Base-by-base conservation (phyloP, 1,140 invertebrate species). In the Wiebesia pumilae region DNA sequence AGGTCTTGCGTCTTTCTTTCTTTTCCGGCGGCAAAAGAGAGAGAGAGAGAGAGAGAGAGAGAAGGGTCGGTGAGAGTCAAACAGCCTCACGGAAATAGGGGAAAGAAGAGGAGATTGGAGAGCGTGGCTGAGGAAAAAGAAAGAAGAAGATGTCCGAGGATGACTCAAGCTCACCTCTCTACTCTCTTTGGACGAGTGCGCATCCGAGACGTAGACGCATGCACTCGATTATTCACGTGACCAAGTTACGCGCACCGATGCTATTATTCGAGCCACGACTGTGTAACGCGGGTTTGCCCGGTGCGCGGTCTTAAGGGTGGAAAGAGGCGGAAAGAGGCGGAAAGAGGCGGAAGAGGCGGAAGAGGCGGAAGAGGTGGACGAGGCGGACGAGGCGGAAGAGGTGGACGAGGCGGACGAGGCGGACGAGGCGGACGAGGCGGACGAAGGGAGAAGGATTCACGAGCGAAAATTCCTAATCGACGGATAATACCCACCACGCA, bases 1-100 rank as follows among this genome's bases (percentile, higher is more conserved):
- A 58, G 84, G 86, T 73, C 65, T 77, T 79, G 77, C 86, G 82
- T 87, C 86, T 88, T 65, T 69, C 87, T 83, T 83, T 87, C 86
- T 88, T 85, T 88, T 82, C 73, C 87, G 62, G 40, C 54, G 51
- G 27, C 38, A 6, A 19, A 67, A 54, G 62, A 27, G 73, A 47
- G 35, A 38, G 58, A 67, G 27, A 69, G 79, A 51, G 58, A 16
- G 73, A 33, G 47, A 47, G 35, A 30, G 33, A n/a, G 47, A 10
- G 67, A 47, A 27, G 1, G 33, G 7, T 40, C 47, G 54, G 9
- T n/a, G 54, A 80, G 30, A 84, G 87, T 67, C 40, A 35, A 62
- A 47, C 54, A 33, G 30, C 67, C 84, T 40, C 71, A 51, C 54
- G 79, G 65, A 81, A 81, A 81, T 40, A 27, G n/a, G 35, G 84